These are phyloP conservation scores for Homalodisca vitripennis DNA, from an alignment of 1,140 invertebrate genomes.

Conservation along the genomic window DNA sequence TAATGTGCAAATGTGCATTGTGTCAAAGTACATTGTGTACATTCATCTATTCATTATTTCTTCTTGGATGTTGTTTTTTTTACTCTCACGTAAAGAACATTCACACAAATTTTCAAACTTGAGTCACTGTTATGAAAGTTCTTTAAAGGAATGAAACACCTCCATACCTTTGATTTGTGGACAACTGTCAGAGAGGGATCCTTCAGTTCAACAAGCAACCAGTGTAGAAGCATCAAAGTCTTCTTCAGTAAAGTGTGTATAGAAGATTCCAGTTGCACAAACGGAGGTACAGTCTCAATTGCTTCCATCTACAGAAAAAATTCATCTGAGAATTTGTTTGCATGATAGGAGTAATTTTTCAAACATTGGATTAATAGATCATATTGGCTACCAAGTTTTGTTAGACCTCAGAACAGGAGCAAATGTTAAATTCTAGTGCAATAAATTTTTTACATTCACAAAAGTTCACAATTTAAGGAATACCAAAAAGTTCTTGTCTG, in stretches of 20 bases:
- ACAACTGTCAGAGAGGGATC: slow-evolving; percentile 57
- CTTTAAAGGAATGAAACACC: no score
- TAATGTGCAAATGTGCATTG: no score
- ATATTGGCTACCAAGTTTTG: neutral
- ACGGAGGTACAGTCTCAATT: neutral
- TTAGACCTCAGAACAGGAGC: neutral
- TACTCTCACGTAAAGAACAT: no score
- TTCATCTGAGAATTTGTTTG: neutral
- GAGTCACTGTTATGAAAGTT: no score
- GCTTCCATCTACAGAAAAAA: neutral
- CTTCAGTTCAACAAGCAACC: slow-evolving; percentile 57
- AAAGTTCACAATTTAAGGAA: no score
- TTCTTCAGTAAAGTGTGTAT: slow-evolving; percentile 57
- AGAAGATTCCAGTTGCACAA: neutral
- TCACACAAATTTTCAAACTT: no score
- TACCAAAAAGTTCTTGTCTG: no score
- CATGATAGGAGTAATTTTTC: neutral
- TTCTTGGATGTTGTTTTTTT: no score
- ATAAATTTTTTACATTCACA: no score
- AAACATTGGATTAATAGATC: neutral
- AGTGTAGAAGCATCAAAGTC: slow-evolving; percentile 59
- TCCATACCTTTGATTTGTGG: slow-evolving; percentile 54
- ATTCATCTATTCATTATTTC: no score
- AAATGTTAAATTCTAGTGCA: neutral
- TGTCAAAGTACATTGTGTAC: no score